These are phyloP conservation scores for Sphaerophoria taeniata DNA, from an alignment of 2,888 invertebrate genomes.

Conservation along the genomic window DNA sequence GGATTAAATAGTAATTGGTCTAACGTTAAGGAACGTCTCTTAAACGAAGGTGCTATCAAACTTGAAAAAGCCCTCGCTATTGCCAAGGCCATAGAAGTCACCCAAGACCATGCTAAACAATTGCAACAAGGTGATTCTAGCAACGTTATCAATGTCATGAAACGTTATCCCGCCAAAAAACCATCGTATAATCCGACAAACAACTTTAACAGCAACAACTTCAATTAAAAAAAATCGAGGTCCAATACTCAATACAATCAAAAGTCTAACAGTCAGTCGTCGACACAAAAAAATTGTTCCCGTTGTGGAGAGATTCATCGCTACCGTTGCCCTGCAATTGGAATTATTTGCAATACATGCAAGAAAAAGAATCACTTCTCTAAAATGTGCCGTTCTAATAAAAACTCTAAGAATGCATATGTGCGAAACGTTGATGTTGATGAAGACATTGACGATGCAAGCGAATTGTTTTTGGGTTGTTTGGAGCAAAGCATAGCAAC, in stretches of 20 bases:
- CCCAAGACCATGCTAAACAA: slow-evolving; percentile 23
- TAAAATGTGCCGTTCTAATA: slow-evolving; percentile 18
- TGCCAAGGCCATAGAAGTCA: slow-evolving; percentile 31
- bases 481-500: slow-evolving; percentile 24
- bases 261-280: slow-evolving; percentile 22
- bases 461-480: slow-evolving; percentile 23
- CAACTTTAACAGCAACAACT: neutral
- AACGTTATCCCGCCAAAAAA: slow-evolving; percentile 1
- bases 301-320: slow-evolving; percentile 29
- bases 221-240: slow-evolving; percentile 16
- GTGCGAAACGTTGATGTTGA: neutral
- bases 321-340: slow-evolving; percentile 18
- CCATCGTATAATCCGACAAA: neutral
- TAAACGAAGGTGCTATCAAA: slow-evolving; percentile 36
- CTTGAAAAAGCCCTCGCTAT: slow-evolving; percentile 32
- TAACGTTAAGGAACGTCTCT: slow-evolving; percentile 17
- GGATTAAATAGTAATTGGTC: slow-evolving; percentile 19
- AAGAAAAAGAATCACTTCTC: slow-evolving; percentile 11
- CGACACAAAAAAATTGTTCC: slow-evolving; percentile 16
- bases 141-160: slow-evolving; percentile 5
- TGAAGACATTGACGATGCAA: neutral
- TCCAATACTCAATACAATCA: slow-evolving; percentile 20
- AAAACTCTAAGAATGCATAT: slow-evolving; percentile 1
- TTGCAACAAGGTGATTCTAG: slow-evolving; percentile 10
- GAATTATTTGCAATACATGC: slow-evolving; percentile 5